phyloP scores from a whole-genome alignment of 1,140 invertebrate genomes.

The Oreohelix idahoensis region DNA sequence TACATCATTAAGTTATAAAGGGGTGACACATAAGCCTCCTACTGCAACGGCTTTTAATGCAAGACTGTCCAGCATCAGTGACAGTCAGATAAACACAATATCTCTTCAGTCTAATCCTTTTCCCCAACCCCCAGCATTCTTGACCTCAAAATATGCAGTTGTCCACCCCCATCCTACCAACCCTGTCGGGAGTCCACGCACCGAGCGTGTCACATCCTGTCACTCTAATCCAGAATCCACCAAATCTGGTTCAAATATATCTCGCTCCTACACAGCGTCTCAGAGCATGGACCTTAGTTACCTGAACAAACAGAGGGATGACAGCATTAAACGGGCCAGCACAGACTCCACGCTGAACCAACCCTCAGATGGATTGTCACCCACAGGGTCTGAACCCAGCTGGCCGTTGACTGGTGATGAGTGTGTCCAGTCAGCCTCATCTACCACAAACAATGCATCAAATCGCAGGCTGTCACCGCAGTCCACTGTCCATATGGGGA shows the following conservation, averaged over 20 bases:
- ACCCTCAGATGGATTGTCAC: constrained; percentile 1
- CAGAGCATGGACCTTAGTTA: constrained; percentile 65
- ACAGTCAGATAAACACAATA: constrained; percentile 27
- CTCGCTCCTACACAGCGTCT: constrained; percentile 42
- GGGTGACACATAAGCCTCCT: constrained; percentile 1
- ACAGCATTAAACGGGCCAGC: constrained; percentile 56
- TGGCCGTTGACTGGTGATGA: constrained; percentile 50
- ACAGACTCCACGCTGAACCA: constrained; percentile 58
- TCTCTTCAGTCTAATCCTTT: not conserved
- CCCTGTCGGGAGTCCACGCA: constrained; percentile 47
- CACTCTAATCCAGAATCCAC: constrained; percentile 15
- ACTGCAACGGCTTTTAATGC: not conserved
- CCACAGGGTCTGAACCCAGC: not conserved
- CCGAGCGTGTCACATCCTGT: constrained; percentile 38
- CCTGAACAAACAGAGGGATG: constrained; percentile 17
- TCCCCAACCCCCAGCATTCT: constrained; percentile 25
- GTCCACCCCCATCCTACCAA: constrained; percentile 49
- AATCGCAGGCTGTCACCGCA: constrained; percentile 60
- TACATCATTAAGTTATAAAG: not conserved
- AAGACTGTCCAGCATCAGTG: constrained; percentile 29
- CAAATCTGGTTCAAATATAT: constrained; percentile 3
- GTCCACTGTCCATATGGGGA: constrained; percentile 67
- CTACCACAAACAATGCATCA: not conserved
- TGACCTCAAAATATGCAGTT: constrained; percentile 34
- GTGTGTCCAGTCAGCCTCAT: constrained; percentile 20